Base-by-base conservation (phyloP, 1,140 invertebrate species). In the Teleopsis dalmanni region DNA sequence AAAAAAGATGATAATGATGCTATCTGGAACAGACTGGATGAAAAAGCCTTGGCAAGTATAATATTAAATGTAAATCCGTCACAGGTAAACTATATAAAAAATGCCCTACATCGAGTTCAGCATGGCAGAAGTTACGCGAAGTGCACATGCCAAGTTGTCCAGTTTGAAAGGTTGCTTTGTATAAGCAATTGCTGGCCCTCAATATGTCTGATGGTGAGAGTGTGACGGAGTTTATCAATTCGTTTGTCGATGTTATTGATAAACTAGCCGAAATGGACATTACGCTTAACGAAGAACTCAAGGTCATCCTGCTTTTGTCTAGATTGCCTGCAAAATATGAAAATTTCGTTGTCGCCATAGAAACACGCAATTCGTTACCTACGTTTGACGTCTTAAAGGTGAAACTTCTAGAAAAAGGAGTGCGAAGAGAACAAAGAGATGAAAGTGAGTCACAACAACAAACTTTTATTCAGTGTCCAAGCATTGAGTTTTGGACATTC, bases 321-420 rank as follows among this genome's bases (percentile, higher is more conserved):
- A 53, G 47, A 23, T 49, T 49, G 29, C 53, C 50, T 9, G 33
- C 40, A 19, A 23, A 13, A 23, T 55, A 33, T 31, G 50, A 48
- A 46, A 55, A 45, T 26, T 55, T 55, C 36, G 42, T 55, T 1
- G 42, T 55, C 8, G 53, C 46, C 11, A 54, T 54, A 8, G 49
- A 51, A 21, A 36, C 53, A 19, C 36, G 50, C 11, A 50, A 55
- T 26, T 31, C 9, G 8, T 33, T 52, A 13, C 53, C 53, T 2
- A 21, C 41, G 33, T 46, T 50, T 21, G 40, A 46, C 26, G 18
- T 13, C 2, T 34, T 54, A 10, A 54, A 51, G 31, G 42, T 47
- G 3, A 54, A 54, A 23, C 22, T 53, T n/a, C 22, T 54, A 19
- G 52, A 50, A 34, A 38, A 54, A 38, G 29, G 48, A 18, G 50